Evolutionary conservation across 2,797 vertebrate genomes (phyloP).

Genomic region (Ambastaia sidthimunki): DNA sequence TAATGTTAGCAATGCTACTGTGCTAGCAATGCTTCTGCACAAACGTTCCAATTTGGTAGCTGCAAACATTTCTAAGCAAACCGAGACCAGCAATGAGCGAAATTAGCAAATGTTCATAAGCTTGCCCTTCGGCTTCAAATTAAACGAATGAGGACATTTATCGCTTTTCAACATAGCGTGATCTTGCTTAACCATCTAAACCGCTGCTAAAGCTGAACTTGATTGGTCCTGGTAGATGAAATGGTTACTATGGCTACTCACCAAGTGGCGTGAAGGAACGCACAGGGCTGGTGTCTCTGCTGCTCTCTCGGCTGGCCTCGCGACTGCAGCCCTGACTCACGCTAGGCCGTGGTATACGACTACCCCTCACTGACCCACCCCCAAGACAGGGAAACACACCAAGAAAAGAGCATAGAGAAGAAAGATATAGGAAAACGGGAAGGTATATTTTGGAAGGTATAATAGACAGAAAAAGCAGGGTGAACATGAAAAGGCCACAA

Average conservation of each 20-base stretch:
- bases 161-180: background rate
- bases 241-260: constrained; percentile 78
- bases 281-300: constrained; percentile 96
- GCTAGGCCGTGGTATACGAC: constrained; percentile 97
- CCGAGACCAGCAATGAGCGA: background rate
- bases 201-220: background rate
- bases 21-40: constrained; percentile 4
- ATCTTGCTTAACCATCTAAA: background rate
- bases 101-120: background rate
- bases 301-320: constrained; percentile 98
- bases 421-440: constrained; percentile 57
- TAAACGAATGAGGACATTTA: background rate
- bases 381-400: constrained; percentile 32
- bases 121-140: constrained; percentile 13
- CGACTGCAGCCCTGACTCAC: constrained; percentile 99
- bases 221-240: constrained; percentile 33
- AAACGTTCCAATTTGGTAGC: constrained; percentile 9
- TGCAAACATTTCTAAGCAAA: background rate
- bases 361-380: constrained; percentile 88
- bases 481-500: constrained; percentile 71
- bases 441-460: constrained; percentile 44
- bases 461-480: constrained; percentile 50
- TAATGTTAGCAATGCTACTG: too few species aligned
- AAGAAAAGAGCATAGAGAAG: constrained; percentile 64
- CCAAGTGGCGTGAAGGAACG: constrained; percentile 96